Evolutionary conservation across 1,140 invertebrate species (phyloP).

Genomic region (Plodia interpunctella): DNA sequence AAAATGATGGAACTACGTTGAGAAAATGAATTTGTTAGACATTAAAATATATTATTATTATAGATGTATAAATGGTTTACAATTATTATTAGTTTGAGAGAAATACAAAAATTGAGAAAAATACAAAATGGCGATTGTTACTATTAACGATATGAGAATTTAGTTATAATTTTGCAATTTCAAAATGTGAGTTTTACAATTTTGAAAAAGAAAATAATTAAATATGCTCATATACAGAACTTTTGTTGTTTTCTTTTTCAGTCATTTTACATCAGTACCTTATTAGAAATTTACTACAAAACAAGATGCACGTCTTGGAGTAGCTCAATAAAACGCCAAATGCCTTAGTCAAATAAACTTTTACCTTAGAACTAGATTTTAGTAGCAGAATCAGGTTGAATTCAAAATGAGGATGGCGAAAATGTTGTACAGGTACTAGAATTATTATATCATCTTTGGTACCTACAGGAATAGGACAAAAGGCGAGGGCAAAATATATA

Average conservation of each 20-base stretch:
- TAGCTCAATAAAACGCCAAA: too few relatives aligned
- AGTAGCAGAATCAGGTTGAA: too few relatives aligned
- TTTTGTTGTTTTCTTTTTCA: slow-evolving; percentile 25
- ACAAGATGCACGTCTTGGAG: neutral
- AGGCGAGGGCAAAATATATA: too few relatives aligned
- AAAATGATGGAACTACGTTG: slow-evolving; percentile 57
- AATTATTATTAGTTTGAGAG: slow-evolving; percentile 72
- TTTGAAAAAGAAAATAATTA: slow-evolving; percentile 76
- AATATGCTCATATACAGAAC: slow-evolving; percentile 73
- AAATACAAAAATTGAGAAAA: slow-evolving; percentile 54
- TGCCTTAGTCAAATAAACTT: neutral
- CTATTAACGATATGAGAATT: slow-evolving; percentile 75
- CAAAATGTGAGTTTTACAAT: slow-evolving; percentile 77
- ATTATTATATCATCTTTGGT: too few relatives aligned
- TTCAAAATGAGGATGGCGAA: too few relatives aligned
- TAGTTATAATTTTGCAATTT: slow-evolving; percentile 77
- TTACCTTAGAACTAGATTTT: too few relatives aligned
- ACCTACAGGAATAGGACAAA: too few relatives aligned
- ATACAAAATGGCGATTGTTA: slow-evolving; percentile 71
- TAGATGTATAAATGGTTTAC: slow-evolving; percentile 75
- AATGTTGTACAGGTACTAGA: too few relatives aligned
- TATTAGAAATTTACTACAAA: too few relatives aligned
- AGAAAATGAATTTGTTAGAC: slow-evolving; percentile 74
- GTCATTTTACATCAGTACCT: too few relatives aligned
- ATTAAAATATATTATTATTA: slow-evolving; percentile 75